Evolutionary conservation across 2,113 vertebrate genomes (phyloP).

Genomic region (Pelecanoides urinatrix): DNA sequence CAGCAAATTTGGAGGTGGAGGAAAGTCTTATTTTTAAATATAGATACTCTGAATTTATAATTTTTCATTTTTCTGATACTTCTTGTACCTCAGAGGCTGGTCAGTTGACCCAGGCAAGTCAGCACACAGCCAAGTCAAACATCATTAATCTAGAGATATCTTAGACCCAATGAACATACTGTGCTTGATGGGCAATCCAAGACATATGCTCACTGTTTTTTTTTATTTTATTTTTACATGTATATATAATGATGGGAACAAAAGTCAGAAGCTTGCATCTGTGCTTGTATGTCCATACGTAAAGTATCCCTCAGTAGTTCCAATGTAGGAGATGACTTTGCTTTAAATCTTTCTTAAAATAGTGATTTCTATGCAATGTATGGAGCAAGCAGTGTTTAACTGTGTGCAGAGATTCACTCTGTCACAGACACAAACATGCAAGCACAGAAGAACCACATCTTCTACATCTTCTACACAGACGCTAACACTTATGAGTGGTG

Average conservation of each 20-base stretch:
- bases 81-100: not conserved
- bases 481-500: not conserved
- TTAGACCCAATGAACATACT: not conserved
- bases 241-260: not conserved
- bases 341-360: not conserved
- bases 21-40: not conserved
- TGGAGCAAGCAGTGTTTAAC: not conserved
- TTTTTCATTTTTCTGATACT: not conserved
- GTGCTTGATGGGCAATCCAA: not conserved
- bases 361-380: not conserved
- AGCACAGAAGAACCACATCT: not conserved
- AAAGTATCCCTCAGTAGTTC: not conserved
- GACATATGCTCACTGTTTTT: not conserved
- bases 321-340: not conserved
- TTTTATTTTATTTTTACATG: not conserved
- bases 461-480: not conserved
- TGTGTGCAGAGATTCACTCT: not conserved
- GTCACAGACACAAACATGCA: not conserved
- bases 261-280: not conserved
- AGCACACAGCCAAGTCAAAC: not conserved
- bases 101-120: not conserved
- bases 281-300: not conserved
- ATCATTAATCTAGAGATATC: not conserved
- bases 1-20: not conserved
- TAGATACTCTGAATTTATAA: not conserved